phyloP scores from a whole-genome alignment of 1,140 invertebrate species.

The Anadara kagoshimensis region DNA sequence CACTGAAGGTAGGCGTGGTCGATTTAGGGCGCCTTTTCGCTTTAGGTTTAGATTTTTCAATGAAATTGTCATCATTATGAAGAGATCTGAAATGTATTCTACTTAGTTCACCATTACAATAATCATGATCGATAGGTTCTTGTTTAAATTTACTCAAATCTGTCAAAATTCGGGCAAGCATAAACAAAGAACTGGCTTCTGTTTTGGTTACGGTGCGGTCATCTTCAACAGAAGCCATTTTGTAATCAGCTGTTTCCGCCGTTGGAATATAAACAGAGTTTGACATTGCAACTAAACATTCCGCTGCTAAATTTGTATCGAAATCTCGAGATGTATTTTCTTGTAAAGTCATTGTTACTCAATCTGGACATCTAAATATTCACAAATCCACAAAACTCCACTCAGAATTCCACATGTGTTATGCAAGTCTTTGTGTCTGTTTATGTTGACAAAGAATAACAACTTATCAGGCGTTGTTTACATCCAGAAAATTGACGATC shows the following conservation, averaged over 20 bases:
- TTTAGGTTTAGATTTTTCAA: slow-evolving; percentile 22
- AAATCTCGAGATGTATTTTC: slow-evolving; percentile 58
- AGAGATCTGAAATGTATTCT: slow-evolving; percentile 26
- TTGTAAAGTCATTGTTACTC: slow-evolving; percentile 41
- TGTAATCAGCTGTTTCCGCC: slow-evolving; percentile 46
- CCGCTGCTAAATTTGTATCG: slow-evolving; percentile 78
- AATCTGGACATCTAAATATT: too few species aligned
- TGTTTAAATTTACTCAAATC: slow-evolving; percentile 78
- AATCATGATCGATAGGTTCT: slow-evolving; percentile 73
- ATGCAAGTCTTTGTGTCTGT: too few species aligned
- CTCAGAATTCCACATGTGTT: too few species aligned
- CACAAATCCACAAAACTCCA: too few species aligned
- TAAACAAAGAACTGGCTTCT: slow-evolving; percentile 73
- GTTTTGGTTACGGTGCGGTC: slow-evolving; percentile 46
- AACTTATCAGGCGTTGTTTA: too few species aligned
- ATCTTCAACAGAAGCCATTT: slow-evolving; percentile 33
- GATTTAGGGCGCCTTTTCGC: slow-evolving; percentile 44
- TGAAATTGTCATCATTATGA: slow-evolving; percentile 36
- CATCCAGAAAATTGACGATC: too few species aligned
- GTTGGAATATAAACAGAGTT: slow-evolving; percentile 37
- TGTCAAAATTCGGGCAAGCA: slow-evolving; percentile 79
- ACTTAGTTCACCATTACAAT: slow-evolving; percentile 37
- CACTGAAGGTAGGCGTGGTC: slow-evolving; percentile 56
- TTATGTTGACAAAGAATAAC: too few species aligned
- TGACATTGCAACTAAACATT: slow-evolving; percentile 79